Percentiles rank a stretch among this genome's conserved stretches.
Evolutionary conservation across 2,113 vertebrate genomes (phyloP).

Genomic region (Raphicerus campestris): DNA sequence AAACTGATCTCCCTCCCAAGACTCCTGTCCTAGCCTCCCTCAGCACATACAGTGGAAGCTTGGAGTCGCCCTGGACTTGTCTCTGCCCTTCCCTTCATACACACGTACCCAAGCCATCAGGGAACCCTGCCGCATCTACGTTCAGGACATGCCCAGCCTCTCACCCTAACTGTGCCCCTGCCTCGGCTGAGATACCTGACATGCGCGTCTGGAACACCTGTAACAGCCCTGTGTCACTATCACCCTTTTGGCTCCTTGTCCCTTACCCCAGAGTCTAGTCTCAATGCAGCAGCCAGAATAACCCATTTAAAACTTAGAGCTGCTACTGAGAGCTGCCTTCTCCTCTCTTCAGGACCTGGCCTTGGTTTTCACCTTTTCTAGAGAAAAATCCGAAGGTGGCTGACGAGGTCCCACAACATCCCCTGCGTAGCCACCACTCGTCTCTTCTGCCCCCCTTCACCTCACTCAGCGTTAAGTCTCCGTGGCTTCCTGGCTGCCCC

Average conservation of each 20-base stretch:
- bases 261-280: background rate
- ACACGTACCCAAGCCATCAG: background rate
- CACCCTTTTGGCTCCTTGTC: background rate
- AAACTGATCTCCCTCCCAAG: background rate
- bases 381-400: background rate
- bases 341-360: background rate
- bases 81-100: background rate
- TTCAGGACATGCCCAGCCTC: background rate
- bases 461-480: background rate
- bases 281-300: background rate
- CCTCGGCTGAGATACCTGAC: background rate
- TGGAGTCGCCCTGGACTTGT: background rate
- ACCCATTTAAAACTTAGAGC: background rate
- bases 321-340: background rate
- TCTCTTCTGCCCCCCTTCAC: background rate
- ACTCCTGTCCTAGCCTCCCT: background rate
- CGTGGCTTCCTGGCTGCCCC: background rate
- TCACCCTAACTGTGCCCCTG: background rate
- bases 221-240: background rate
- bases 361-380: background rate
- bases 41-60: background rate
- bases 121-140: background rate
- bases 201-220: background rate
- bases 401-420: background rate
- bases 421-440: accelerated